Evolutionary conservation across 2,888 invertebrate genomes (phyloP), one percentile per base, ranked within the genome.

Genomic region (Rotaria macrura): DNA sequence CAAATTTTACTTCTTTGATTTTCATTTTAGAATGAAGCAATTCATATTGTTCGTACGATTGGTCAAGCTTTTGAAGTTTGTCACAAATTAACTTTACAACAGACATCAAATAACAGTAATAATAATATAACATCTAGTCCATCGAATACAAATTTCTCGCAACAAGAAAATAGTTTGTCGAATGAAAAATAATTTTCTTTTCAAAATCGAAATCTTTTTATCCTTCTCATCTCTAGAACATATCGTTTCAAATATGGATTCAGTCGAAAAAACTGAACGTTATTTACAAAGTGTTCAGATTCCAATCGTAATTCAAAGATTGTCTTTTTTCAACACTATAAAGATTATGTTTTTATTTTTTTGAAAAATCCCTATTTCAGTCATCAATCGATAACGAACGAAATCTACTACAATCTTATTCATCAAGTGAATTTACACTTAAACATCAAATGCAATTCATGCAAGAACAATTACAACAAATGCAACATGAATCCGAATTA

Each of bases 61-160:
- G 98, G 98, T 84, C 98, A 99, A 92, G 98, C 98, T 57, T 99
- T 99, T 92, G 98, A 99, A 92, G 97, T 98, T 91, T 98, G 97
- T 93, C 97, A 98, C 93, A 96, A 97, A 85, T 52, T 84, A 29
- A 17, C 84, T 20, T 25, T 40, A n/a, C 79, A 79, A 79, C 65
- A 65, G 38, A n/a, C 47, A 38, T 34, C 83, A 34, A 65, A 29
- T 1, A 65, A n/a, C 14, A 29, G 4, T 52, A 65, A 29, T 1
- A 65, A n/a, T 29, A 29, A 3, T 52, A 3, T 23, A 12, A 40
- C 5, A 40, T 74, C 74, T 43, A 65, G 34, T 84, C 86, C 65
- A 34, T 12, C 65, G 1, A 65, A 65, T 17, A 20, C 34, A 34
- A 65, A 20, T 65, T 20, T 29, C 17, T 12, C 17, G 14, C 34